Conservation (phyloP, 2,888 invertebrate genomes). For the Fabriciana adippe region DNA sequence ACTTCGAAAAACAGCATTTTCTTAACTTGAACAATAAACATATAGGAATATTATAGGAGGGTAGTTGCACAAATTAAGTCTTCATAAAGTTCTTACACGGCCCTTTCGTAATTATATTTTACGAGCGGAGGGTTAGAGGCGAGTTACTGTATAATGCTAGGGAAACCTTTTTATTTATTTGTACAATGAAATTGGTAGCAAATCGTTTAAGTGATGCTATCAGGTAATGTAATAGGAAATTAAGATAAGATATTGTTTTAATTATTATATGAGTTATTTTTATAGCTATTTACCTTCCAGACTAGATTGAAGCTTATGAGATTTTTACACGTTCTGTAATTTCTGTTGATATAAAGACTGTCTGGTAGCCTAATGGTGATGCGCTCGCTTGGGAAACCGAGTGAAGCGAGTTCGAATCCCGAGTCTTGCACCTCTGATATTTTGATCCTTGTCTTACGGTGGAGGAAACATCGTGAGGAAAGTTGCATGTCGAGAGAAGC, state of each 20-base stretch:
- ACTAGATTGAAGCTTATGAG: too few species aligned
- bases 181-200: conserved; percentile 10
- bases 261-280: too few species aligned
- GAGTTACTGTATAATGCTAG: conserved; percentile 17
- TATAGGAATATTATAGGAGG: conserved; percentile 35
- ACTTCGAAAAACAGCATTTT: conserved; percentile 16
- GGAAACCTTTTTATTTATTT: conserved; percentile 18
- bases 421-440: too few species aligned
- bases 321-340: too few species aligned
- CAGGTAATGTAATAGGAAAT: neutral
- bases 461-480: too few species aligned
- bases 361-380: too few species aligned
- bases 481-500: too few species aligned
- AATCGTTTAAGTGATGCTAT: conserved; percentile 5
- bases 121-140: conserved; percentile 32
- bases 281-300: too few species aligned
- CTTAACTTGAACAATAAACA: conserved; percentile 27
- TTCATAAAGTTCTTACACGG: conserved; percentile 40
- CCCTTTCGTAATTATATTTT: conserved; percentile 43
- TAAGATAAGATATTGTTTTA: neutral
- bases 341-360: too few species aligned
- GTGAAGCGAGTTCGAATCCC: too few species aligned
- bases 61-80: conserved; percentile 42
- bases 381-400: too few species aligned
- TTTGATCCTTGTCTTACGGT: too few species aligned